Percentiles rank a stretch among this genome's conserved stretches.
Conservation (phyloP, 2,113 vertebrate genomes). For the Misgurnus mizolepis region DNA sequence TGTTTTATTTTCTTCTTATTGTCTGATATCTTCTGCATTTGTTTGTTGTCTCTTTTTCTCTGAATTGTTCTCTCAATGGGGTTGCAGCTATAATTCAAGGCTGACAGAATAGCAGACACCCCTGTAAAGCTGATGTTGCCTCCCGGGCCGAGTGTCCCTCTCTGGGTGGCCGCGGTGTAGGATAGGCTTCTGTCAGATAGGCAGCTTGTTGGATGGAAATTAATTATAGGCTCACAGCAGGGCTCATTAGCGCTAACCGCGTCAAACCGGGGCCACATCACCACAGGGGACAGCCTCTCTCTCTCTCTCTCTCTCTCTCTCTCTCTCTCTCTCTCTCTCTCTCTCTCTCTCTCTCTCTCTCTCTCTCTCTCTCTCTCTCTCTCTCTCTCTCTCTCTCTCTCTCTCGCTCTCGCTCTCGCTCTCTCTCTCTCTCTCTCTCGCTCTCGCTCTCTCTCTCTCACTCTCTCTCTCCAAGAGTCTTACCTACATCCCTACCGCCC, state of each 20-base stretch:
- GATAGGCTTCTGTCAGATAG: not conserved
- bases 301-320: not conserved
- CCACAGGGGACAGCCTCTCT: conserved; percentile 20
- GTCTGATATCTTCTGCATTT: not conserved
- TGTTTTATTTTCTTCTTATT: conserved; percentile 39
- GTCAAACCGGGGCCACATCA: not conserved
- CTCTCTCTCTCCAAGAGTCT: conserved; percentile 13
- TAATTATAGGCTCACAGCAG: conserved; percentile 37
- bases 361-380: conserved; percentile 12
- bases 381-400: no score
- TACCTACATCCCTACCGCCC: conserved; percentile 52
- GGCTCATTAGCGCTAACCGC: not conserved
- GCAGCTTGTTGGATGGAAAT: conserved; percentile 33
- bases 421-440: conserved; percentile 4
- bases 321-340: conserved; percentile 8
- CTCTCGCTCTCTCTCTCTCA: conserved; percentile 6
- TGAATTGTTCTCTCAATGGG: conserved; percentile 8
- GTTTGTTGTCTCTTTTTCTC: conserved; percentile 39
- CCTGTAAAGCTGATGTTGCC: not conserved
- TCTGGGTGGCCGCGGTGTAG: conserved; percentile 7
- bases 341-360: conserved; percentile 12
- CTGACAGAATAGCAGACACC: not conserved
- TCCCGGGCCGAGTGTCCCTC: conserved; percentile 12
- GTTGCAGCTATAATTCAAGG: conserved; percentile 48
- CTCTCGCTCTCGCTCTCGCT: conserved; percentile 4